These are phyloP conservation scores for Synanthedon andrenaeformis DNA, from an alignment of 2,888 invertebrate genomes.

Conservation along the genomic window DNA sequence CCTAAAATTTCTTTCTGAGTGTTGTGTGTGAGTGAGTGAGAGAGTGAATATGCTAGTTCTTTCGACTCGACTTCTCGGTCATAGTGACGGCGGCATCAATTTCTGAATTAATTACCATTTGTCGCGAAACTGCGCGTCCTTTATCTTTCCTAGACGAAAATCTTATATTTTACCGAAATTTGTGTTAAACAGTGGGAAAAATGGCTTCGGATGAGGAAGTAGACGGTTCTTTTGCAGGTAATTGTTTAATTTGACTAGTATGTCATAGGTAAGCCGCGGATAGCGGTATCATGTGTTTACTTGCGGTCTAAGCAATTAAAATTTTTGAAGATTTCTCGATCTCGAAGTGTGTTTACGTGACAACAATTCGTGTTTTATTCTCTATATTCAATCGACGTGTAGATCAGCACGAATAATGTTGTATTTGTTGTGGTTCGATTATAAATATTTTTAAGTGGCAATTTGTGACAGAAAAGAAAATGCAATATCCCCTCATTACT, in stretches of 20 bases:
- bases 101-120: conserved; percentile 71
- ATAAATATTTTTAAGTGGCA: conserved; percentile 70
- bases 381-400: conserved; percentile 18
- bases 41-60: conserved; percentile 35
- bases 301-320: conserved; percentile 69
- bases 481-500: conserved; percentile 77
- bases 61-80: conserved; percentile 36
- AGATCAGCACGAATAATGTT: conserved; percentile 23
- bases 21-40: background rate
- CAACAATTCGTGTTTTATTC: conserved; percentile 12
- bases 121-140: conserved; percentile 71
- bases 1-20: conserved; percentile 16
- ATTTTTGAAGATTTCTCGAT: conserved; percentile 45
- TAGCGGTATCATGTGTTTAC: conserved; percentile 73
- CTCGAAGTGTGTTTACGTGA: conserved; percentile 16
- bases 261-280: conserved; percentile 72
- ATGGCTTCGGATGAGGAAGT: conserved; percentile 92
- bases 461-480: conserved; percentile 72
- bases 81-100: conserved; percentile 70
- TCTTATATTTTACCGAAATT: conserved; percentile 40
- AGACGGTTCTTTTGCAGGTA: conserved; percentile 89
- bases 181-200: conserved; percentile 53
- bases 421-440: conserved; percentile 54
- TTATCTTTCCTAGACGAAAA: conserved; percentile 59
- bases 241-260: conserved; percentile 68